phyloP scores from a whole-genome alignment of 2,113 vertebrate genomes.

The Cercopithecus mona region DNA sequence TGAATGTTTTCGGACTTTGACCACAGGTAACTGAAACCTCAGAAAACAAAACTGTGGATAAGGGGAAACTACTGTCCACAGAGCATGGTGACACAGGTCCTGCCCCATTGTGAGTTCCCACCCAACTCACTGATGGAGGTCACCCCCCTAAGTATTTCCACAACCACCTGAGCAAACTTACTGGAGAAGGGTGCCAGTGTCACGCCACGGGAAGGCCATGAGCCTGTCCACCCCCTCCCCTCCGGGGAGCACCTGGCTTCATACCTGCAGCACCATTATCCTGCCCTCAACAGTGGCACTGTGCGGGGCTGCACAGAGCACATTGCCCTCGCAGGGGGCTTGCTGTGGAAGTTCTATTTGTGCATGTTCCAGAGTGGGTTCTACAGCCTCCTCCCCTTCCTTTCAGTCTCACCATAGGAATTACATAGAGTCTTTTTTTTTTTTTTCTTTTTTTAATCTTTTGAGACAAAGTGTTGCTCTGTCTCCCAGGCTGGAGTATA shows the following conservation, averaged over 20 bases:
- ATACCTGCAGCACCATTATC: constrained; percentile 90
- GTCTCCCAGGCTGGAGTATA: too few species aligned
- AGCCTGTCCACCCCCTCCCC: constrained; percentile 90
- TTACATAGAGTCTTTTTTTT: not conserved
- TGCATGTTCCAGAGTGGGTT: not conserved
- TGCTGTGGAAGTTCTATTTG: not conserved
- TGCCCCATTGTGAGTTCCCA: constrained; percentile 87
- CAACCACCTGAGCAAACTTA: constrained; percentile 92
- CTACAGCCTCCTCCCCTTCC: not conserved
- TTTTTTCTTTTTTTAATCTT: too few species aligned
- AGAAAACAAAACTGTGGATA: not conserved
- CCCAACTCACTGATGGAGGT: constrained; percentile 86
- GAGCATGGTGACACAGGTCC: constrained; percentile 86
- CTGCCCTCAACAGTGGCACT: constrained; percentile 91
- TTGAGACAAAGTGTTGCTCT: too few species aligned
- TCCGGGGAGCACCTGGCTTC: constrained; percentile 88
- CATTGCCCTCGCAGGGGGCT: not conserved
- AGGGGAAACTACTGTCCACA: constrained; percentile 66
- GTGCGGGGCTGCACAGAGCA: constrained; percentile 57
- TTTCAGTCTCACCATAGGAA: not conserved
- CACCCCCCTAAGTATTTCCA: constrained; percentile 90
- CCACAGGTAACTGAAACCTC: not conserved
- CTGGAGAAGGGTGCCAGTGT: constrained; percentile 92
- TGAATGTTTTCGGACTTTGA: not conserved
- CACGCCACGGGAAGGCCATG: constrained; percentile 89